Base-by-base conservation (phyloP, 2,888 invertebrate species). In the Aleiodes alternator region DNA sequence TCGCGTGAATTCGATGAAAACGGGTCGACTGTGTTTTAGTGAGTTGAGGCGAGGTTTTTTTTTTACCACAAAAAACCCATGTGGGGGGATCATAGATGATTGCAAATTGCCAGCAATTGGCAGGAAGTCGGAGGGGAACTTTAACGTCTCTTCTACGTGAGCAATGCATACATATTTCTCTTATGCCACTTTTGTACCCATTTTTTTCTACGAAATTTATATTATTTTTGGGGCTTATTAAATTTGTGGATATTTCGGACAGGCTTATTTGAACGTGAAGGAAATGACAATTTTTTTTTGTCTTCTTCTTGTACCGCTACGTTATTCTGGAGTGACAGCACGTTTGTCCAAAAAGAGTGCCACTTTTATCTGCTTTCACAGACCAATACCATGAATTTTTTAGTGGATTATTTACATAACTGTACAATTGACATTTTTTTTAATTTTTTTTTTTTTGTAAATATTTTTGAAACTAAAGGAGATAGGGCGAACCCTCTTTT, bases 61-160 rank as follows among this genome's bases (percentile, higher is more conserved):
- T 64, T 43, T 48, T 9, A 43, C 34, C 34, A 43, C 43, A 43
- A 48, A 23, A 43, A 64, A 14, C 29, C 82, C 84, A 83, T 82
- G 85, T 83, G 85, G 85, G 84, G 85, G 84, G 87, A 87, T 88
- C 89, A 88, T 88, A 85, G 87, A 89, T 89, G 89, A 88, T 87
- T 85, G 84, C 84, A 88, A 89, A 89, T 89, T 89, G 87, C 81
- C 85, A 85, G 87, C 85, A 89, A 89, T 89, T 89, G 89, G 85
- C 89, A 88, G 89, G 89, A 89, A 88, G 89, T 88, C 84, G 83
- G 83, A 85, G 88, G 87, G 85, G 86, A 43, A 85, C 84, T 83
- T 78, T 82, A 83, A 84, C 85, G 66, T 59, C 68, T 72, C 69
- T 76, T 71, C 78, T 73, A 74, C 64, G 64, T 48, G 64, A 64